Percentiles rank a stretch among this genome's conserved stretches.
phyloP scores from a whole-genome alignment of 2,888 invertebrate genomes.

The Zygogramma bicolorata region DNA sequence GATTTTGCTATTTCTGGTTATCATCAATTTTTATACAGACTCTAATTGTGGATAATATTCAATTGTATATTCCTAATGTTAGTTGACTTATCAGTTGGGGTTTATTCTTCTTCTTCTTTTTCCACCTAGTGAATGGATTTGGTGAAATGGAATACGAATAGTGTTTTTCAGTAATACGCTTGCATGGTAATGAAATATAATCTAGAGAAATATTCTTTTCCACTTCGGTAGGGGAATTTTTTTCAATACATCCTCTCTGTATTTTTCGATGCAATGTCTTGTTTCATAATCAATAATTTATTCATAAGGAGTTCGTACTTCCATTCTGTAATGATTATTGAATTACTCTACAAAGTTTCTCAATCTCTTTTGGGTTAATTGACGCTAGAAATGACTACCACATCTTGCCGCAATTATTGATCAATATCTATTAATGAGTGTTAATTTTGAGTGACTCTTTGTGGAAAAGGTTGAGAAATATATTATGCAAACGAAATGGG shows the following conservation, averaged over 20 bases:
- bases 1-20: too few species aligned
- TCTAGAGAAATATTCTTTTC: too few species aligned
- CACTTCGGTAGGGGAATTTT: too few species aligned
- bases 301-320: background rate
- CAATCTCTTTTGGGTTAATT: background rate
- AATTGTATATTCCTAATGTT: too few species aligned
- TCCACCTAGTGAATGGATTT: too few species aligned
- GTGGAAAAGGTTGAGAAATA: background rate
- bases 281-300: background rate
- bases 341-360: background rate
- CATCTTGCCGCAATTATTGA: background rate
- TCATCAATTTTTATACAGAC: too few species aligned
- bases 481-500: background rate
- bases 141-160: too few species aligned
- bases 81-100: too few species aligned
- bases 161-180: too few species aligned
- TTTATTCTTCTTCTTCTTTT: too few species aligned
- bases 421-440: constrained; percentile 10
- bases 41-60: too few species aligned
- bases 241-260: background rate
- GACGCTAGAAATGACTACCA: background rate
- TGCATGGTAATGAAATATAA: too few species aligned
- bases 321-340: background rate
- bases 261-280: background rate
- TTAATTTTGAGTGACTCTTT: constrained; percentile 7